Evolutionary conservation across 2,113 vertebrate genomes (phyloP).

Genomic region (Globicephala melas): DNA sequence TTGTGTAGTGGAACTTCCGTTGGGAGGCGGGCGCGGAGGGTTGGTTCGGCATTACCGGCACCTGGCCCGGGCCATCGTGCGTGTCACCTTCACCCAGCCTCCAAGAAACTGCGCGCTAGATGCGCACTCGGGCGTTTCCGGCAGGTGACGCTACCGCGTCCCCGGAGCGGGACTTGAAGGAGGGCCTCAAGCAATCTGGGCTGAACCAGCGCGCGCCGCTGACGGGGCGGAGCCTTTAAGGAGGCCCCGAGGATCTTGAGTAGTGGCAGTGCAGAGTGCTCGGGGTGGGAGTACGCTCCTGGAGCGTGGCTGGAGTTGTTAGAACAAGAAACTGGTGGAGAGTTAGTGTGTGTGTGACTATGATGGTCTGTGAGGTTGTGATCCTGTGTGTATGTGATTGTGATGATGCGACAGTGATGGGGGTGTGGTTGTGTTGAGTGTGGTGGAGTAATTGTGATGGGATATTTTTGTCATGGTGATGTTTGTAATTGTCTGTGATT

Average conservation of each 20-base stretch:
- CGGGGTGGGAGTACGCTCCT: too few species aligned
- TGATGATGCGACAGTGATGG: not conserved
- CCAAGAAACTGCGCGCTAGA: not conserved
- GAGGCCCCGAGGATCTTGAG: not conserved
- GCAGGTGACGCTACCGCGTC: not conserved
- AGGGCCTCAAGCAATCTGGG: not conserved
- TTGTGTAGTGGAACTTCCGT: not conserved
- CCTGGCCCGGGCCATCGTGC: rapidly evolving
- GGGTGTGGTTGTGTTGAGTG: not conserved
- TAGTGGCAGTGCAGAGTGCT: not conserved
- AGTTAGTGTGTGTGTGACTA: not conserved
- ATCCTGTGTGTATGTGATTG: not conserved
- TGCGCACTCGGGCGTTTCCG: not conserved
- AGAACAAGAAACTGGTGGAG: not conserved
- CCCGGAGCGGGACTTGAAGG: not conserved
- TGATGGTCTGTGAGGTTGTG: not conserved
- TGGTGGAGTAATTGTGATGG: not conserved
- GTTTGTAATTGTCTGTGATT: not conserved
- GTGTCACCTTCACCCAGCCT: rapidly evolving
- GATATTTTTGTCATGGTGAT: not conserved
- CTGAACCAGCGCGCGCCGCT: not conserved
- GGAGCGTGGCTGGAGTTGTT: not conserved
- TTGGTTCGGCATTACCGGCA: rapidly evolving
- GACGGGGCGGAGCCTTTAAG: not conserved
- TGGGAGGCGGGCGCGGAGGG: not conserved